Conservation (phyloP, 2,888 invertebrate species). For the Andrena minutula region DNA sequence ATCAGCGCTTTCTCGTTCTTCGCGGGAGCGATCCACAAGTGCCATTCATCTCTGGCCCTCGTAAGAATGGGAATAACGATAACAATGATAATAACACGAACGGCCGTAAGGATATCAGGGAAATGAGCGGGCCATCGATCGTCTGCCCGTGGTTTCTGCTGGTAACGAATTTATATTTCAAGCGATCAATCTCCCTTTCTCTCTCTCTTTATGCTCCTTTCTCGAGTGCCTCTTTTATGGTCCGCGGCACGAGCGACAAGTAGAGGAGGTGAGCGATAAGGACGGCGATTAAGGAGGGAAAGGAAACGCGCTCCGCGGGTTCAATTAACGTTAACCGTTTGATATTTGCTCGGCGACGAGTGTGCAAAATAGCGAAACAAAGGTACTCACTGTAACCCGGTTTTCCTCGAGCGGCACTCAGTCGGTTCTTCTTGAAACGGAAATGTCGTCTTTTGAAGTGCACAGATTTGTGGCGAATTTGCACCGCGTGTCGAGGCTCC, state of each 20-base stretch:
- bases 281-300: slow-evolving; percentile 34
- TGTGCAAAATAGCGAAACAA: slow-evolving; percentile 77
- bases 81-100: slow-evolving; percentile 59
- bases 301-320: slow-evolving; percentile 58
- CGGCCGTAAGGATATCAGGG: slow-evolving; percentile 44
- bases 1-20: slow-evolving; percentile 40
- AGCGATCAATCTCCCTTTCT: slow-evolving; percentile 31
- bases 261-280: slow-evolving; percentile 28
- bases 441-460: slow-evolving; percentile 48
- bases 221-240: slow-evolving; percentile 56
- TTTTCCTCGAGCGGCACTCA: slow-evolving; percentile 74
- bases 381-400: slow-evolving; percentile 81
- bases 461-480: slow-evolving; percentile 44
- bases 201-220: neutral
- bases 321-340: slow-evolving; percentile 81
- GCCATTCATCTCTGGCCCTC: slow-evolving; percentile 56
- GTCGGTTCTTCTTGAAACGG: slow-evolving; percentile 26
- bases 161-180: slow-evolving; percentile 49
- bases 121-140: slow-evolving; percentile 53
- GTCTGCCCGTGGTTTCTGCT: slow-evolving; percentile 31
- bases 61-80: slow-evolving; percentile 65
- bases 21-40: slow-evolving; percentile 50
- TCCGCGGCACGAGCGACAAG: slow-evolving; percentile 12
- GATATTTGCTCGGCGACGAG: slow-evolving; percentile 77
- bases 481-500: slow-evolving; percentile 14